phyloP scores from a whole-genome alignment of 2,888 invertebrate species.

The Phoenoteleia sp. region DNA sequence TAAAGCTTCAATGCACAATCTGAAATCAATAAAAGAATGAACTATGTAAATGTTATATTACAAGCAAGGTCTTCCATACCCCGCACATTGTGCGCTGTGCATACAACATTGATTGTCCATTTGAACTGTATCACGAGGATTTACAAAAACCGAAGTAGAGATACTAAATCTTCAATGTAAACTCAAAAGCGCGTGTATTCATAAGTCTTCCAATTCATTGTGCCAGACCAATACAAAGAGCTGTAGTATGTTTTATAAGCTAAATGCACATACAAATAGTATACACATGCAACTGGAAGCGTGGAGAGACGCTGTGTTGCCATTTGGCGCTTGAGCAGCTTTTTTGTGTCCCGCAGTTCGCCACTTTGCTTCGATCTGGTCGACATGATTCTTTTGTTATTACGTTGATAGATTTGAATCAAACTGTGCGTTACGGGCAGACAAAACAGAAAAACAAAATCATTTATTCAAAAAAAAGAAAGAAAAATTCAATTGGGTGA shows the following conservation, averaged over 20 bases:
- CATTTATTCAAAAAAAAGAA: too few relatives aligned
- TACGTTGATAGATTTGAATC: constrained; percentile 64
- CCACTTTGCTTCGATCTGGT: constrained; percentile 70
- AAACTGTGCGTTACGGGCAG: constrained; percentile 36
- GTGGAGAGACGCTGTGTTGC: constrained; percentile 66
- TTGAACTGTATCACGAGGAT: constrained; percentile 72
- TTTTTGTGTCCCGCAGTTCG: constrained; percentile 73
- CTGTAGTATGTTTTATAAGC: constrained; percentile 79
- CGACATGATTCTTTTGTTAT: constrained; percentile 72
- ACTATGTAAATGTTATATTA: constrained; percentile 51
- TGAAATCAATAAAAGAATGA: background rate
- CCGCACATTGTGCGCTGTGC: constrained; percentile 9
- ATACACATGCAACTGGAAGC: constrained; percentile 71
- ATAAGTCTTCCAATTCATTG: constrained; percentile 74
- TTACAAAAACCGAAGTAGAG: constrained; percentile 74
- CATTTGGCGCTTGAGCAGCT: constrained; percentile 70
- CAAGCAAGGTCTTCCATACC: background rate
- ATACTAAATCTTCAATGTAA: constrained; percentile 82
- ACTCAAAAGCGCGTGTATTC: constrained; percentile 83
- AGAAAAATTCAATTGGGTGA: too few relatives aligned
- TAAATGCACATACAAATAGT: constrained; percentile 79
- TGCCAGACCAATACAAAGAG: constrained; percentile 66
- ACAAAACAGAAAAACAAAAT: too few relatives aligned
- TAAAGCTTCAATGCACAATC: background rate
- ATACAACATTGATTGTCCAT: constrained; percentile 79